Conservation (phyloP, 2,888 invertebrate species). For the Cyclophora albipunctata region DNA sequence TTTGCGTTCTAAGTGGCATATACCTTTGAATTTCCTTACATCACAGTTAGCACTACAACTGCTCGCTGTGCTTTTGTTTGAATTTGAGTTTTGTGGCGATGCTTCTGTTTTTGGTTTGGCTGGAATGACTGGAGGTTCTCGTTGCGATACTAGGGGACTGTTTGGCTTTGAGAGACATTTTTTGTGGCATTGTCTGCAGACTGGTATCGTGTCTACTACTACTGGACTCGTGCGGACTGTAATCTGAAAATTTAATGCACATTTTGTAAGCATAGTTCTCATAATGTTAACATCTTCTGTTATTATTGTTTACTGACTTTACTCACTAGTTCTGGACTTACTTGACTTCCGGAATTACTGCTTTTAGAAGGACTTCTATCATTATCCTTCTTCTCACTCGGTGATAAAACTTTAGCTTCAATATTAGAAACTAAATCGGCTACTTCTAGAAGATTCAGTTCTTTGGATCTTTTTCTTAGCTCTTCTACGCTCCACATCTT, state of each 20-base stretch:
- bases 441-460: slow-evolving; percentile 77
- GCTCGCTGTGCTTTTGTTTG: slow-evolving; percentile 58
- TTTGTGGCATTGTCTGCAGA: slow-evolving; percentile 86
- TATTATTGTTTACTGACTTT: background rate
- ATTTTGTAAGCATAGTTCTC: slow-evolving; percentile 2
- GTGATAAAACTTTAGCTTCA: slow-evolving; percentile 45
- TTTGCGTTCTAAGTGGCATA: slow-evolving; percentile 63
- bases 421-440: slow-evolving; percentile 50
- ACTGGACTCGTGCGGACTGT: slow-evolving; percentile 85
- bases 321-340: slow-evolving; percentile 40
- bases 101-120: slow-evolving; percentile 50
- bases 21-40: slow-evolving; percentile 51
- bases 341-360: slow-evolving; percentile 86
- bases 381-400: slow-evolving; percentile 69
- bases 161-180: slow-evolving; percentile 80
- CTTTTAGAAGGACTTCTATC: slow-evolving; percentile 83
- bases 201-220: slow-evolving; percentile 81
- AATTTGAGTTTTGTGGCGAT: slow-evolving; percentile 57
- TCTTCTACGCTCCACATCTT: slow-evolving; percentile 83
- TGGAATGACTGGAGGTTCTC: slow-evolving; percentile 48
- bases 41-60: slow-evolving; percentile 59
- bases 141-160: slow-evolving; percentile 65
- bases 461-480: slow-evolving; percentile 80
- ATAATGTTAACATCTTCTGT: background rate
- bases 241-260: slow-evolving; percentile 70